Evolutionary conservation across 2,797 vertebrate species (phyloP), one percentile per base, ranked within the genome.

Genomic region (Adrianichthys oophorus): DNA sequence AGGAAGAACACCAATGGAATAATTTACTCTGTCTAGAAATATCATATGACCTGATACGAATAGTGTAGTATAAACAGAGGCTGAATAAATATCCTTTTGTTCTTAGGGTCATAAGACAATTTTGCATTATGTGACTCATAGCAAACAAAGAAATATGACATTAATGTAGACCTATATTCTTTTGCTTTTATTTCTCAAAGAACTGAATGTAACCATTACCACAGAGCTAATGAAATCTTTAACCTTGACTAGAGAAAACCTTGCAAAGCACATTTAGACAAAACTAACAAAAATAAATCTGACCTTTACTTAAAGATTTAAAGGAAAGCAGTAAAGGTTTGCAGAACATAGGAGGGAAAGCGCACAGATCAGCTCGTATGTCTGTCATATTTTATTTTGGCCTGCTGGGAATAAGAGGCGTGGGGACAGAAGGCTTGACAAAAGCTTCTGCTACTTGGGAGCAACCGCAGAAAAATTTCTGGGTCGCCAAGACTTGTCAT

Each of bases 31-130:
- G 47, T 53, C 29, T 43, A 65, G 56, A 41, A 75, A 73, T 43
- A 79, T 83, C 73, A 76, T 64, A 67, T 79, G 66, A 85, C 75
- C 70, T 21, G 32, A 60, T 57, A 49, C 60, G 44, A 47, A 47
- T 45, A 65, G 7, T 55, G 65, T 50, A 12, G 32, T 61, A 56
- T 66, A 77, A 80, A 78, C 58, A 83, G 61, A 69, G 50, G n/a
- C 17, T 57, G 57, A 75, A 85, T 85, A 78, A 83, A 53, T 62
- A 70, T 48, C 52, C 43, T 37, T 74, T 51, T 88, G 79, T 78
- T 87, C 72, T 65, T 61, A 44, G 43, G 58, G 79, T 86, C 87
- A 89, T 74, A 69, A 81, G 79, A 87, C 72, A 76, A 17, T 18
- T 62, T 62, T 55, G 43, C 75, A 66, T 65, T 52, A 42, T 50